Evolutionary conservation across 2,113 vertebrate genomes (phyloP).

Genomic region (Dendrocopos noguchii): DNA sequence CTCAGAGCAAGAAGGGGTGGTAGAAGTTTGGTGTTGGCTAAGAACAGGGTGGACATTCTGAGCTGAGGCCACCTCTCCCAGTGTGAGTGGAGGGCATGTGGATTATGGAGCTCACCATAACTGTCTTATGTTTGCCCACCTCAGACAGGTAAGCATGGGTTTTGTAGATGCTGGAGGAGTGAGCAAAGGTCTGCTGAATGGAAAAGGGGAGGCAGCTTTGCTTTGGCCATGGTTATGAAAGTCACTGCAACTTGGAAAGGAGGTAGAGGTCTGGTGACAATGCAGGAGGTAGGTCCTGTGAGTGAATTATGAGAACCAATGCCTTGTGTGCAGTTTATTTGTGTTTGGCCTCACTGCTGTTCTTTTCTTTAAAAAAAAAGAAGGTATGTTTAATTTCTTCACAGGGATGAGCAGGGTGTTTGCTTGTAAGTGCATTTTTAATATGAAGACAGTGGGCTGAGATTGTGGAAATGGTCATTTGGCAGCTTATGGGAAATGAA

Average conservation of each 20-base stretch:
- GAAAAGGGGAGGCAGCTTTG: background rate
- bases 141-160: background rate
- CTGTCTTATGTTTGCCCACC: background rate
- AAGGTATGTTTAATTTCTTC: background rate
- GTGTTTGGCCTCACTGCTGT: background rate
- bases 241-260: background rate
- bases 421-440: background rate
- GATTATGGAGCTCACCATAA: background rate
- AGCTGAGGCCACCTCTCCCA: background rate
- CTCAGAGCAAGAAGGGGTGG: background rate
- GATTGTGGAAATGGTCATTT: background rate
- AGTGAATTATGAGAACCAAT: background rate
- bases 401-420: background rate
- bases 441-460: background rate
- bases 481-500: background rate
- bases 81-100: rapidly evolving
- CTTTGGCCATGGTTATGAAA: rapidly evolving
- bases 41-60: background rate
- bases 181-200: background rate
- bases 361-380: background rate
- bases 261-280: background rate
- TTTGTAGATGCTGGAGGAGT: background rate
- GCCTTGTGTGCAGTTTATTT: background rate
- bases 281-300: background rate
- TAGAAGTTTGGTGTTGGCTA: background rate